Percentiles rank a stretch among this genome's conserved stretches.
Evolutionary conservation across 2,797 vertebrate genomes (phyloP).

Genomic region (Ceyx erithaca): DNA sequence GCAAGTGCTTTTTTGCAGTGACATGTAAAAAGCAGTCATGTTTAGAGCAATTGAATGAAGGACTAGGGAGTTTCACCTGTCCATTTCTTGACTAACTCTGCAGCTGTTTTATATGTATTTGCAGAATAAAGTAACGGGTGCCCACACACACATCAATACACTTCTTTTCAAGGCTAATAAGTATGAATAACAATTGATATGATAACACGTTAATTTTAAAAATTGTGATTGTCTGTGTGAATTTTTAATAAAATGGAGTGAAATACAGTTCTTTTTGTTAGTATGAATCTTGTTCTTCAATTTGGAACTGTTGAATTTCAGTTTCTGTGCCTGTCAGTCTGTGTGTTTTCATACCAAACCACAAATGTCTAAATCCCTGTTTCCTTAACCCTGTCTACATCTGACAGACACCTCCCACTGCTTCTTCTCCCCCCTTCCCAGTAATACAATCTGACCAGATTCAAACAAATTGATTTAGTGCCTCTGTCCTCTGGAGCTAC

Average conservation of each 20-base stretch:
- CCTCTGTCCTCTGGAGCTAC: not conserved
- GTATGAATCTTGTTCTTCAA: not conserved
- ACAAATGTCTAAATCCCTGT: not conserved
- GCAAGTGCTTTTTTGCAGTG: not conserved
- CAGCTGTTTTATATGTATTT: not conserved
- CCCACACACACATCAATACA: too few relatives aligned
- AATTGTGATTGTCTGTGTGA: not conserved
- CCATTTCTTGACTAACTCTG: not conserved
- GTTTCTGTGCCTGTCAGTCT: not conserved
- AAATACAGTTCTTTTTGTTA: not conserved
- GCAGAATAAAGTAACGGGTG: not conserved
- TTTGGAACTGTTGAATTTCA: not conserved
- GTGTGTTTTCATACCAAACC: not conserved
- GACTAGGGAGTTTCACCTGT: not conserved
- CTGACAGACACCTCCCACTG: not conserved
- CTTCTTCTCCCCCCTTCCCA: accelerated
- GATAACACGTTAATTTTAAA: not conserved
- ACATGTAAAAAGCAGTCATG: not conserved
- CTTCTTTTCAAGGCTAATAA: not conserved
- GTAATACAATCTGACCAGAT: not conserved
- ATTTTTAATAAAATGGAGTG: not conserved
- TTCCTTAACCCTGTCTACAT: not conserved
- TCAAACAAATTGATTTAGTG: not conserved
- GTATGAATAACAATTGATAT: not conserved
- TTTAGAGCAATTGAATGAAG: not conserved